phyloP scores from a whole-genome alignment of 1,140 invertebrate genomes.

The Apolygus lucorum region DNA sequence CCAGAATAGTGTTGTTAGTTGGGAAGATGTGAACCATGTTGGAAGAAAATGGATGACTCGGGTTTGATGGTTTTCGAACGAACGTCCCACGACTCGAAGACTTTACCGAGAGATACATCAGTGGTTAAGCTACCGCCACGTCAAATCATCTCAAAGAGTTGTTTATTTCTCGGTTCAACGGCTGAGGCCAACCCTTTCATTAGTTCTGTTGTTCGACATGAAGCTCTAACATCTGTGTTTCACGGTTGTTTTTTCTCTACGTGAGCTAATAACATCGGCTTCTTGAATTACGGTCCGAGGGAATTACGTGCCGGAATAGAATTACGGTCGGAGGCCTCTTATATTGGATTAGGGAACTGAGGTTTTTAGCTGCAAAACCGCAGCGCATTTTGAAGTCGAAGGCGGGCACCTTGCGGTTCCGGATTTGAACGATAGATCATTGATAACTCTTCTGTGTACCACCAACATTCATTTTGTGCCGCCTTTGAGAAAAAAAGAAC shows the following conservation, averaged over 20 bases:
- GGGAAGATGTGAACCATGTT: too few relatives aligned
- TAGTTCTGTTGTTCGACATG: slow-evolving; percentile 13
- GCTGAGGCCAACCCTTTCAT: slow-evolving; percentile 1
- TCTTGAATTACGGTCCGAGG: slow-evolving; percentile 1
- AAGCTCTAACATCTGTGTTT: slow-evolving; percentile 3
- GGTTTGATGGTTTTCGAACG: too few relatives aligned
- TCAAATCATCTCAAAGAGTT: slow-evolving; percentile 15
- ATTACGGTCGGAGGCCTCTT: not conserved
- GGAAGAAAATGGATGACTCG: too few relatives aligned
- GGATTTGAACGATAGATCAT: slow-evolving; percentile 2
- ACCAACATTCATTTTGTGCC: not conserved
- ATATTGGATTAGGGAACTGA: not conserved
- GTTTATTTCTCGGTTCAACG: slow-evolving; percentile 5
- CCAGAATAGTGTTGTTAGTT: too few relatives aligned
- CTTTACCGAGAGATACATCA: too few relatives aligned
- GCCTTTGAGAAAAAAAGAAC: slow-evolving; percentile 12
- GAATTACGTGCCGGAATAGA: too few relatives aligned
- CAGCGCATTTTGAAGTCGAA: not conserved
- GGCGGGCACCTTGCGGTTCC: not conserved
- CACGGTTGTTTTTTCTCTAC: not conserved
- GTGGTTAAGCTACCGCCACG: too few relatives aligned
- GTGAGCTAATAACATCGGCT: slow-evolving; percentile 4
- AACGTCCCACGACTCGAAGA: too few relatives aligned
- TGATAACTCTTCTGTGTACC: not conserved
- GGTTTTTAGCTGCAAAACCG: not conserved